Base-by-base conservation (phyloP, 2,888 invertebrate species). In the Tinea semifulvella region DNA sequence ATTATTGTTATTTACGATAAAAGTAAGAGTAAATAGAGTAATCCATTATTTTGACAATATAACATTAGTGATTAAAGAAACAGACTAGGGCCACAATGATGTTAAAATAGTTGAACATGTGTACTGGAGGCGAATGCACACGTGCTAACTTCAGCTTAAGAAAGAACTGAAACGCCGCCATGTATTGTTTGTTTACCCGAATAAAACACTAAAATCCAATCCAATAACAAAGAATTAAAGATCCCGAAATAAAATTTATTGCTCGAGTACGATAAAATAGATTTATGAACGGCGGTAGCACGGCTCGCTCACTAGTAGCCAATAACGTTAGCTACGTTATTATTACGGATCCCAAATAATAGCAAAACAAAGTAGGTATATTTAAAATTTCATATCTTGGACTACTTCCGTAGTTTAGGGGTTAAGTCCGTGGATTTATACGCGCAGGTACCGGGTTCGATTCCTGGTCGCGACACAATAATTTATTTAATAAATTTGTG, bases 201-300 rank as follows among this genome's bases (percentile, higher is more conserved):
- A 79, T 79, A 79, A 77, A 80, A 80, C 79, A 79, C 80, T 80
- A 79, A 80, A 79, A 77, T 79, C 77, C 73, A 77, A 77, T 77
- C 77, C 79, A 77, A 80, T 79, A 80, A 80, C 79, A 80, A 80
- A 80, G 79, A 80, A 80, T 80, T 80, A 79, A 79, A 79, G 80
- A 77, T 80, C 80, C 79, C 72, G 70, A 80, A 80, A 80, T 80
- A 80, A 77, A 80, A 79, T 79, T 79, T 77, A 80, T 80, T 77
- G 76, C 79, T 65, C 59, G 63, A 63, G 71, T 72, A 75, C 80
- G 76, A 79, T 80, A 77, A 79, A 80, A 79, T 79, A 79, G 79
- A 80, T 80, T 80, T 80, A 80, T 79, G 77, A 72, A 68, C 61
- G 69, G 63, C 56, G 65, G 57, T 52, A 53, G 53, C 49, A 53